Base-by-base conservation (phyloP, 2,113 vertebrate species). In the Acrocephalus arundinaceus region DNA sequence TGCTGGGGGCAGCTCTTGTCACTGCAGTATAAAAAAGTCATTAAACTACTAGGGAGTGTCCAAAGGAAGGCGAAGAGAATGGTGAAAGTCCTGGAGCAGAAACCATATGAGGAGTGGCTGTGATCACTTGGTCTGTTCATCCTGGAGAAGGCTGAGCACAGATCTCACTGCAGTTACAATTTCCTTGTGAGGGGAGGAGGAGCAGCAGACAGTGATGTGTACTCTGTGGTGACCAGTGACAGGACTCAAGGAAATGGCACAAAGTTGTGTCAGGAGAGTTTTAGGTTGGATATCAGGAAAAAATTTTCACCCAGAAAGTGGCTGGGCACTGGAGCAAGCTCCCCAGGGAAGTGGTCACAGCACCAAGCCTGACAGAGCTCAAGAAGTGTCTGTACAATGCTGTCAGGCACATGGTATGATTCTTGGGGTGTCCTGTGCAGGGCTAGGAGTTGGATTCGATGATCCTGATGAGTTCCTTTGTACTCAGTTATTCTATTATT, bases 201-300 rank as follows among this genome's bases (percentile, higher is more conserved):
- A 46, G 8, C 9, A 18, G 3, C 33, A 76, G 54, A 2, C 27
- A 23, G 15, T 37, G 46, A 28, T 52, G 27, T 52, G 9, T 76
- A 5, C 11, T 23, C 39, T 61, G 12, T 46, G 27, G 22, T 70
- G 37, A 39, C 37, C 37, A 39, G 37, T 39, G 10, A 46, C 23
- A 62, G 23, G 10, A 54, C 39, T 9, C 15, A 23, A n/a, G 63
- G 46, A 37, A 52, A 77, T 0, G 0, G 11, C 9, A 2, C 5
- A 12, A 51, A 59, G 33, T 13, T 52, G 37, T 52, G 33, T 39
- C 10, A 28, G 23, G 8, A 19, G 55, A 52, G 13, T 17, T 33
- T 61, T 61, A 52, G 12, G 18, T 8, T 77, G 46, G 10, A 19
- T 39, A 28, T 7, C 15, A 68, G 33, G 21, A 48, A 68, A 59